These are phyloP conservation scores for Calyptomena viridis DNA, from an alignment of 2,113 vertebrate genomes.

Conservation along the genomic window DNA sequence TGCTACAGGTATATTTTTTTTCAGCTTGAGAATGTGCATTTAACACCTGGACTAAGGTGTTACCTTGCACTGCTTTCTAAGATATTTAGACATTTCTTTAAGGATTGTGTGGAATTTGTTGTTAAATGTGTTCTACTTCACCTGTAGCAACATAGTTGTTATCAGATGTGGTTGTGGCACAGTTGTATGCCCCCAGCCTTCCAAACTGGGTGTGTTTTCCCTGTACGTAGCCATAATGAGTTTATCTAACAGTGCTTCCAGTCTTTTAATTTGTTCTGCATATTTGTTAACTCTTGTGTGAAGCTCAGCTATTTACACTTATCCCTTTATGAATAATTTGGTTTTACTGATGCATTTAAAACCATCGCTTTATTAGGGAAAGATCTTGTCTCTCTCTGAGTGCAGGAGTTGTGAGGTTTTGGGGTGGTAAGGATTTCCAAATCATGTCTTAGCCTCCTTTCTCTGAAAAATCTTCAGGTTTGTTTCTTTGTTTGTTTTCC, in stretches of 20 bases:
- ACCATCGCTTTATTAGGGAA: not conserved
- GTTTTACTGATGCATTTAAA: not conserved
- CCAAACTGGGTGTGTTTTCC: not conserved
- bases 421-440: not conserved
- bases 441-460: not conserved
- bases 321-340: not conserved
- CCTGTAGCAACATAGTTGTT: fast-evolving
- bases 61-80: not conserved
- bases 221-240: not conserved
- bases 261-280: not conserved
- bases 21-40: not conserved
- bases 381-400: not conserved
- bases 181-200: not conserved
- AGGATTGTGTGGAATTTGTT: not conserved
- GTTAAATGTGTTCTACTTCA: not conserved
- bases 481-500: not conserved
- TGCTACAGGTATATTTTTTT: not conserved
- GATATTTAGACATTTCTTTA: not conserved
- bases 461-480: not conserved
- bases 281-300: not conserved
- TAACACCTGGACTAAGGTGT: not conserved
- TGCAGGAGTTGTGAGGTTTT: not conserved
- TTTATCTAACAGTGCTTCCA: not conserved
- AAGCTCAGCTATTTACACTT: not conserved
- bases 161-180: not conserved